These are phyloP conservation scores for Petrosia ficiformis DNA, from an alignment of 37 sponge, comb jelly and placozoan species.

Conservation along the genomic window DNA sequence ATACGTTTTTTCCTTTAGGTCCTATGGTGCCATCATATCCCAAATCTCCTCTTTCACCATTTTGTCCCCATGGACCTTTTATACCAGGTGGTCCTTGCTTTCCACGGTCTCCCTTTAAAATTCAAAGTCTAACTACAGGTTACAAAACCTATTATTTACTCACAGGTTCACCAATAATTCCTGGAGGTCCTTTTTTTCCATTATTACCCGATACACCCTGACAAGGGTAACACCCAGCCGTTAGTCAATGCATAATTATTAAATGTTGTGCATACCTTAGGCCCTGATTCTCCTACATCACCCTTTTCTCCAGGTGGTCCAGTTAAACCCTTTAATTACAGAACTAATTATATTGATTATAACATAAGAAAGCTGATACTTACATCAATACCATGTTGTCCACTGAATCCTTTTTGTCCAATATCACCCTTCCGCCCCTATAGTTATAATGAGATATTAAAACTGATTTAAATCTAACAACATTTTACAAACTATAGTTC, in stretches of 20 bases:
- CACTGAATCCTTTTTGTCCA: too few species aligned
- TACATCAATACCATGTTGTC: too few species aligned
- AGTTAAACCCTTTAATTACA: conserved; percentile 17
- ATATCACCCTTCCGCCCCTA: too few species aligned
- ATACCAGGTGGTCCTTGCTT: conserved; percentile 11
- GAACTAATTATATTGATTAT: background rate
- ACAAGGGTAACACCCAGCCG: too few species aligned
- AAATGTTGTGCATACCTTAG: too few species aligned
- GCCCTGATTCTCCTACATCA: conserved; percentile 28
- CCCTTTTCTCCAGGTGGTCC: conserved; percentile 19
- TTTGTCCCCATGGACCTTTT: background rate
- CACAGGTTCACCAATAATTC: background rate
- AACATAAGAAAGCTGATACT: background rate
- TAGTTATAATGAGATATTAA: too few species aligned
- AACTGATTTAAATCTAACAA: too few species aligned
- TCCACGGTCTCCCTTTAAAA: conserved; percentile 17
- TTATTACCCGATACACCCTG: conserved; percentile 13
- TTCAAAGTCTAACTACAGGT: background rate
- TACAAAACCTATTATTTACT: background rate
- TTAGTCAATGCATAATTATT: too few species aligned
- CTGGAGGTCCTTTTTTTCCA: conserved; percentile 15
- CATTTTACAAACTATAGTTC: too few species aligned
- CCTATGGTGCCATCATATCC: conserved; percentile 3
- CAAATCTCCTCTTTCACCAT: background rate
- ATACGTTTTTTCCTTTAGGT: background rate